phyloP scores from a whole-genome alignment of 2,888 invertebrate genomes.

The Chromoteleia sp. region DNA sequence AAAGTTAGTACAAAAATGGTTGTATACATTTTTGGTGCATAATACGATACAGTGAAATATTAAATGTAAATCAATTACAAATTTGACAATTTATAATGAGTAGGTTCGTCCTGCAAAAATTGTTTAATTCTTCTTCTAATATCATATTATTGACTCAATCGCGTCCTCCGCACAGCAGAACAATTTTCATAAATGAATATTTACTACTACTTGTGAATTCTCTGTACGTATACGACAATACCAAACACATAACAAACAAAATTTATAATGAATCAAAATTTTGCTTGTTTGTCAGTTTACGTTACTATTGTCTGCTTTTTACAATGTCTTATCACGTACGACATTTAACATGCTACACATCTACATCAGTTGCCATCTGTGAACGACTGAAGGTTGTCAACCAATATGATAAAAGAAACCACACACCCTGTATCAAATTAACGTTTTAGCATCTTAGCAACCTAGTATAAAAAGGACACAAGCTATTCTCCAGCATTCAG shows the following conservation, averaged over 20 bases:
- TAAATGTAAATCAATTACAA: too few species aligned
- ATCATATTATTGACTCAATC: not conserved
- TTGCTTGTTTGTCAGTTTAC: slow-evolving; percentile 34
- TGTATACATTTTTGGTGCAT: too few species aligned
- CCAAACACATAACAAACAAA: slow-evolving; percentile 22
- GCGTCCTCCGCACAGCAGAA: not conserved
- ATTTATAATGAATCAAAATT: slow-evolving; percentile 38
- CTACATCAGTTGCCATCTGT: slow-evolving; percentile 43
- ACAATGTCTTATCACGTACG: slow-evolving; percentile 51
- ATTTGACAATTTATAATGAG: too few species aligned
- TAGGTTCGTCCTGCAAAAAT: too few species aligned
- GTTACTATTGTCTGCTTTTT: slow-evolving; percentile 36
- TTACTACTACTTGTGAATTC: slow-evolving; percentile 24
- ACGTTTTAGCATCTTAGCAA: slow-evolving; percentile 14
- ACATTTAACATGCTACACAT: slow-evolving; percentile 49
- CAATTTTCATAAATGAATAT: slow-evolving; percentile 32
- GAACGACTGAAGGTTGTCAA: slow-evolving; percentile 49
- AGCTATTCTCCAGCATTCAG: slow-evolving; percentile 32
- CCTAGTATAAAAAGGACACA: slow-evolving; percentile 49
- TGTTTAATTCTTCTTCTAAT: slow-evolving; percentile 4
- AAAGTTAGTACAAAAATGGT: too few species aligned
- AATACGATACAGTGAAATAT: too few species aligned
- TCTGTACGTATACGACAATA: not conserved
- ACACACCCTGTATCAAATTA: slow-evolving; percentile 28
- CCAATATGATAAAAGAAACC: slow-evolving; percentile 49